Base-by-base conservation (phyloP, 2,888 invertebrate species). In the Caenorhabditis afra region DNA sequence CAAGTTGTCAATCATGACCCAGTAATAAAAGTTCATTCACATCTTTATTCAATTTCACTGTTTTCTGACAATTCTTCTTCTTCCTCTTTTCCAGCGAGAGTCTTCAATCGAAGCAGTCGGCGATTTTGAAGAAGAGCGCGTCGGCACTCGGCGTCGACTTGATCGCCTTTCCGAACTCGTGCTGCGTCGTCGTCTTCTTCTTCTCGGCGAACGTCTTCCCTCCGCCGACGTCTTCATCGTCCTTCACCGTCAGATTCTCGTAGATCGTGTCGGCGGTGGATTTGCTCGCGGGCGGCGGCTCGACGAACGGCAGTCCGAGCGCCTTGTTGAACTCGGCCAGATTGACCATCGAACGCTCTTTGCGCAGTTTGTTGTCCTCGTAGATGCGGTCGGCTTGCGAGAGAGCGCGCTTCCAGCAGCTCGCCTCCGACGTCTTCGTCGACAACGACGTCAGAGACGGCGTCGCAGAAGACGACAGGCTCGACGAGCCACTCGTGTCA, bases 91-190 rank as follows among this genome's bases (percentile, higher is more conserved):
- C n/a, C n/a, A n/a, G n/a, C n/a, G n/a, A n/a, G n/a, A n/a, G n/a
- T n/a, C n/a, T n/a, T 50, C 50, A 67, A 29, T 67, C 44, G 20
- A 67, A 67, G 20, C 67, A 67, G 18, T 67, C 67, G 29, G 58
- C 5, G 0, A 67, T 20, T 16, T 67, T 67, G 29, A 67, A 22
- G 50, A 39, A 58, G 16, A 67, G 29, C n/a, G 20, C 37, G 4
- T 50, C 44, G 7, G 29, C 29, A 16, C 39, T 16, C 18, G 49
- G 18, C 12, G 20, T 39, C 44, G 50, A 18, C 7, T 29, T 35
- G 14, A 52, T 52, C 39, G 58, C 16, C 23, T 35, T 57, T 5
- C 29, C 41, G 35, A 58, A 67, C 50, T 67, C 67, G 12, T 39
- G 49, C 7, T 35, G 20, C 0, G 20, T 49, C n/a, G n/a, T n/a